Percentiles rank a stretch among this genome's conserved stretches.
Conservation (phyloP, 2,797 vertebrate genomes). For the Pangasius macronema region DNA sequence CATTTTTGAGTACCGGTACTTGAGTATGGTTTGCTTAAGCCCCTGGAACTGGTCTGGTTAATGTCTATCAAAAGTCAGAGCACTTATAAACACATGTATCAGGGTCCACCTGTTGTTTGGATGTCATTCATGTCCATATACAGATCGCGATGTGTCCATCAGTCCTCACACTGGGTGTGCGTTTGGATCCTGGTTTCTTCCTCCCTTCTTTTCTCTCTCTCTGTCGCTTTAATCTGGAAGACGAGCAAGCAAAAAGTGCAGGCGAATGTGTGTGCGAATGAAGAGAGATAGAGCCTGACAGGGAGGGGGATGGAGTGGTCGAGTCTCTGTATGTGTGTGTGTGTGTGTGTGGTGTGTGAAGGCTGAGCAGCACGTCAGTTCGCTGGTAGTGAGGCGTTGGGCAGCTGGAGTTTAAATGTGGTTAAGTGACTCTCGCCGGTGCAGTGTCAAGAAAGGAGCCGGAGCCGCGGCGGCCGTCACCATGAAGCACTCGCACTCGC, state of each 20-base stretch:
- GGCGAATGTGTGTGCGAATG: background rate
- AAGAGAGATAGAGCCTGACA: background rate
- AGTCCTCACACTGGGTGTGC: background rate
- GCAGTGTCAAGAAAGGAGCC: slow-evolving; percentile 59
- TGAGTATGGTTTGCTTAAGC: background rate
- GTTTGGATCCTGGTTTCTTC: background rate
- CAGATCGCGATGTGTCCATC: background rate
- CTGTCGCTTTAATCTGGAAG: slow-evolving; percentile 23
- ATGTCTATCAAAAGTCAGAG: background rate
- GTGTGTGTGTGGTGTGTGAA: slow-evolving; percentile 31
- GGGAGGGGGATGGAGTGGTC: slow-evolving; percentile 26
- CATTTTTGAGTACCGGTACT: background rate
- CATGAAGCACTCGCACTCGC: slow-evolving; percentile 75
- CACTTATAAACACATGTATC: slow-evolving; percentile 23
- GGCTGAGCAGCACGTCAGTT: slow-evolving; percentile 72
- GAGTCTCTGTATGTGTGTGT: slow-evolving; percentile 8
- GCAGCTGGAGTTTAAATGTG: slow-evolving; percentile 77
- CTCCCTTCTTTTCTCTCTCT: slow-evolving; percentile 10
- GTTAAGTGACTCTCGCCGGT: slow-evolving; percentile 72
- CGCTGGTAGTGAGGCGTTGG: slow-evolving; percentile 71
- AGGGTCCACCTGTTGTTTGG: slow-evolving; percentile 37
- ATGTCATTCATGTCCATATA: slow-evolving; percentile 18
- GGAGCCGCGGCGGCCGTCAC: slow-evolving; percentile 54
- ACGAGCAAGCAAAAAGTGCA: background rate
- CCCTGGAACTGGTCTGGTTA: background rate